Percentiles rank a stretch among this genome's conserved stretches.
These are phyloP conservation scores for Psix sp. DNA, from an alignment of 1,140 invertebrate species.

Conservation along the genomic window DNA sequence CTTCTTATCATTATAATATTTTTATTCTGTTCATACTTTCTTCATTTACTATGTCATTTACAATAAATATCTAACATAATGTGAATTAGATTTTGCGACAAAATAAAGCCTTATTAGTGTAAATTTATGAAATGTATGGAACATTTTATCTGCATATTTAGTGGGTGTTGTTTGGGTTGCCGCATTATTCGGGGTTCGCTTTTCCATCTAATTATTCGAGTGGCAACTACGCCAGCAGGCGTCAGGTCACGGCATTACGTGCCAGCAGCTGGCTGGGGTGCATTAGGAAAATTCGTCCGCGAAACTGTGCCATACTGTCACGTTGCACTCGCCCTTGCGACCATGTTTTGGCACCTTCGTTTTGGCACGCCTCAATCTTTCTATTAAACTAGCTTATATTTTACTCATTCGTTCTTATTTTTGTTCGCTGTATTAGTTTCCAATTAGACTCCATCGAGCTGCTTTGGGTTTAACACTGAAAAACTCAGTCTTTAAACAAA, in stretches of 20 bases:
- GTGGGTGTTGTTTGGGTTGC: conserved; percentile 28
- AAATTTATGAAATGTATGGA: conserved; percentile 2
- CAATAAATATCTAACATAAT: too few relatives aligned
- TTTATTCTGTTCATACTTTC: too few relatives aligned
- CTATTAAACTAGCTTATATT: too few relatives aligned
- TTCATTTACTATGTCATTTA: too few relatives aligned
- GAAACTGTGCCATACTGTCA: conserved; percentile 28
- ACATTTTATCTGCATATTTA: conserved; percentile 32
- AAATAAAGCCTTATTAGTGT: too few relatives aligned
- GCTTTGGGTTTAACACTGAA: too few relatives aligned
- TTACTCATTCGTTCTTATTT: too few relatives aligned
- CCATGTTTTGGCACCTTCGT: conserved; percentile 31
- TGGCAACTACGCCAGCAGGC: conserved; percentile 14
- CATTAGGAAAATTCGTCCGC: conserved; percentile 43
- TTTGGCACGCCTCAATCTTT: conserved; percentile 15
- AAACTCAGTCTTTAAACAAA: too few relatives aligned
- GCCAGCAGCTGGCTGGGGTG: conserved; percentile 33
- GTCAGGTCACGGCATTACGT: conserved; percentile 20
- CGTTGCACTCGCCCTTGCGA: conserved; percentile 22
- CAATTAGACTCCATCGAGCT: too few relatives aligned
- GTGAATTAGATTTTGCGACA: too few relatives aligned
- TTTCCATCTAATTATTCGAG: conserved; percentile 41
- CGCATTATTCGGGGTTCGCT: conserved; percentile 22
- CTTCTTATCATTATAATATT: too few relatives aligned
- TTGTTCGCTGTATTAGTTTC: too few relatives aligned